Conservation (phyloP, 1,140 invertebrate genomes). For the Harlomillsia oculata region DNA sequence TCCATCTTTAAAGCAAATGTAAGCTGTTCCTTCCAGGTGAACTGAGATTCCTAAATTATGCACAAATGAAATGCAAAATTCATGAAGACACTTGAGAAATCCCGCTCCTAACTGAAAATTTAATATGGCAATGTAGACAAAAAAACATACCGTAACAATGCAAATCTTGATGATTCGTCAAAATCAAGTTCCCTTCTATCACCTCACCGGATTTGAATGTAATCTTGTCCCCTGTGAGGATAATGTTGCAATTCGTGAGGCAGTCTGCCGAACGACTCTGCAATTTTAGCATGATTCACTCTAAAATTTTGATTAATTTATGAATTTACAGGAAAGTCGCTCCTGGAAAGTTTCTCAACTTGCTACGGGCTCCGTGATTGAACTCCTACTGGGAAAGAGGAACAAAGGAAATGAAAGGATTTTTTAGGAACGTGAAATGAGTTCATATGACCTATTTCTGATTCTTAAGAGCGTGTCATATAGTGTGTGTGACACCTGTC, state of each 20-base stretch:
- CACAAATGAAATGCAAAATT: neutral
- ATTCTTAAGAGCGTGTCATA: too few relatives aligned
- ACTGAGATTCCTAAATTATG: slow-evolving; percentile 2
- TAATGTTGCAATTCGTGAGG: neutral
- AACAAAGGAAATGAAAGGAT: too few relatives aligned
- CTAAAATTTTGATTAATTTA: too few relatives aligned
- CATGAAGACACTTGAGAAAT: neutral
- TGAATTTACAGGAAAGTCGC: too few relatives aligned
- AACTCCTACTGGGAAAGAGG: too few relatives aligned
- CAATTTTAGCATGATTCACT: too few relatives aligned
- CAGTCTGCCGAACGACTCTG: neutral
- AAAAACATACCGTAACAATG: neutral
- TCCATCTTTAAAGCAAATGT: neutral
- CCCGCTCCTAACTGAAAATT: neutral
- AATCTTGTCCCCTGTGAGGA: neutral
- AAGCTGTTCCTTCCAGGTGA: slow-evolving; percentile 1
- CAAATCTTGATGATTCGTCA: slow-evolving; percentile 1
- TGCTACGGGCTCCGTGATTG: too few relatives aligned
- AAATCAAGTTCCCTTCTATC: neutral
- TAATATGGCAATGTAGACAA: neutral
- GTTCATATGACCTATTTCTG: too few relatives aligned
- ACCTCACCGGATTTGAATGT: slow-evolving; percentile 1
- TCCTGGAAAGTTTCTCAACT: too few relatives aligned
- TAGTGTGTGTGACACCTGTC: too few relatives aligned
- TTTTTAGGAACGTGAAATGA: too few relatives aligned